Evolutionary conservation across 2,888 invertebrate species (phyloP), one percentile per base, ranked within the genome.

Genomic region (Ophion ventricosus): DNA sequence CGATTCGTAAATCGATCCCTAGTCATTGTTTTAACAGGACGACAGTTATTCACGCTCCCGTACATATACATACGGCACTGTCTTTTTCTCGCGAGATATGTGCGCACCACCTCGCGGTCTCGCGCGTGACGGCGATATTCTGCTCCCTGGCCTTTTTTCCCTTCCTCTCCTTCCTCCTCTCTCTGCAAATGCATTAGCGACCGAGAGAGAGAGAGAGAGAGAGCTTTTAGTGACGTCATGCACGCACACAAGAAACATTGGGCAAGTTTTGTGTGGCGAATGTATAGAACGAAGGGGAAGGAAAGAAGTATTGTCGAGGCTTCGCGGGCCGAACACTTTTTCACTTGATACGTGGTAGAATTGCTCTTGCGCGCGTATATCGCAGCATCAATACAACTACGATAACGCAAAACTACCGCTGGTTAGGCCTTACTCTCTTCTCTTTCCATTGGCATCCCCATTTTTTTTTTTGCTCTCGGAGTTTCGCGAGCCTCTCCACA

Each of bases 171-270:
- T 49, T 54, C 70, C 85, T 82, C 87, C 87, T 84, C 57, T 61
- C 72, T 74, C 78, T 77, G 90, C 92, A 92, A 92, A 93, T 93
- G 93, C 92, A 92, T 92, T 92, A 92, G 92, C 90, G 90, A 90
- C 89, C 89, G 90, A 88, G 90, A 85, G 87, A 86, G 90, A 91
- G 91, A 91, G 91, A 4, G 35, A 35, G 35, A 35, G 4, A 7
- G 35, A 35, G 35, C 35, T 35, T 35, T 35, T 35, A 35, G 91
- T 90, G 91, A 91, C 91, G 90, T 91, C 90, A 89, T 35, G 87
- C 87, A 87, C 76, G 87, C 79, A 84, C 74, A 80, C 87, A 85
- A 26, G 74, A 63, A 80, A 79, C 80, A 69, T 61, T 25, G 57
- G 67, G 63, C 56, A 74, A 23, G 11, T 63, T 35, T 61, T 74